Percentiles rank a stretch among this genome's conserved stretches.
Evolutionary conservation across 2,888 invertebrate species (phyloP).

Genomic region (Mythimna impura): DNA sequence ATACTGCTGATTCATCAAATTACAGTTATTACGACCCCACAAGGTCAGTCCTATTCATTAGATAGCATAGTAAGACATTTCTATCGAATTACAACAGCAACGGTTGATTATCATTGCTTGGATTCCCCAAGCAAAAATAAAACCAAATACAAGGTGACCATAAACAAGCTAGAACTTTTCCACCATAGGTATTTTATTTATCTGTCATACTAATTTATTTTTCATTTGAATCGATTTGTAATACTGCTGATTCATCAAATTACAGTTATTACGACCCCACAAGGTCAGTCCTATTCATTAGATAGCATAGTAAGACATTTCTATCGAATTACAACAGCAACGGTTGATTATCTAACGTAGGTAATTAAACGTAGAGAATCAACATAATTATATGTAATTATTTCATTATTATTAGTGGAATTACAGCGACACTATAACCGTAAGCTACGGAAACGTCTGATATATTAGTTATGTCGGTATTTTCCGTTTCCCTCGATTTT

Average conservation of each 20-base stretch:
- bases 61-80: neutral
- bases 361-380: neutral
- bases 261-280: neutral
- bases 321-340: conserved; percentile 6
- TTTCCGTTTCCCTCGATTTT: neutral
- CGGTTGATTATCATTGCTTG: neutral
- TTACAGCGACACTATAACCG: neutral
- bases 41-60: neutral
- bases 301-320: neutral
- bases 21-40: neutral
- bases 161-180: neutral
- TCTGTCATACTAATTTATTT: neutral
- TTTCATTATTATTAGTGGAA: neutral
- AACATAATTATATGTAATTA: neutral
- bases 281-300: neutral
- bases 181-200: neutral
- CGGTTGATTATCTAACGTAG: neutral
- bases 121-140: too few species aligned
- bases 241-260: neutral
- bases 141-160: neutral
- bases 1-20: neutral
- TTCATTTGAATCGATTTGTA: neutral
- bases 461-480: neutral
- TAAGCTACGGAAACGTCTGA: neutral
- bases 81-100: conserved; percentile 6